Conservation (phyloP, 2,797 vertebrate genomes). For the Schizothorax lantsangensis region DNA sequence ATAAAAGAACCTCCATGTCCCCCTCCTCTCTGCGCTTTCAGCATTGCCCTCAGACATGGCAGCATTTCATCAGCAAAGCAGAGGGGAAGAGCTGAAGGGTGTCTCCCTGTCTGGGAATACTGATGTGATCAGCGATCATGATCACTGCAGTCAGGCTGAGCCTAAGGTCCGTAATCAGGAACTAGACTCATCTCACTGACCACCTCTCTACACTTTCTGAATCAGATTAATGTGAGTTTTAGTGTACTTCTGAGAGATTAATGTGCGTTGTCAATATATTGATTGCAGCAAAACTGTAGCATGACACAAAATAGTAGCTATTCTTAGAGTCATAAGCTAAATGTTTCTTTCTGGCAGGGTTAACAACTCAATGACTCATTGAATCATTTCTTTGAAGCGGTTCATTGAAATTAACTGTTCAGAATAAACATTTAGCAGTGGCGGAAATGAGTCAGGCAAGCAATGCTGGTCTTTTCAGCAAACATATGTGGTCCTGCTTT, state of each 20-base stretch:
- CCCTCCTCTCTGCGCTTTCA: slow-evolving; percentile 40
- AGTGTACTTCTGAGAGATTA: not conserved
- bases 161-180: slow-evolving; percentile 49
- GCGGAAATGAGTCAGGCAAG: slow-evolving; percentile 18
- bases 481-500: slow-evolving; percentile 39
- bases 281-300: not conserved
- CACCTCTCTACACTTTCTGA: slow-evolving; percentile 16
- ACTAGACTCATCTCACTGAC: slow-evolving; percentile 19
- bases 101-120: slow-evolving; percentile 53
- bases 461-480: slow-evolving; percentile 4
- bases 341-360: not conserved
- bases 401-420: not conserved
- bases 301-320: not conserved
- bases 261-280: not conserved
- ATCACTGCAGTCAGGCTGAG: slow-evolving; percentile 49
- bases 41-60: slow-evolving; percentile 59
- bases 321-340: not conserved
- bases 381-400: not conserved
- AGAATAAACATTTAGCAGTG: slow-evolving; percentile 17
- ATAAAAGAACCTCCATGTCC: not conserved
- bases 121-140: slow-evolving; percentile 55
- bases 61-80: slow-evolving; percentile 61
- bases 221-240: not conserved
- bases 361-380: slow-evolving; percentile 8
- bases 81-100: slow-evolving; percentile 41